Percentiles rank a stretch among this genome's conserved stretches.
phyloP scores from a whole-genome alignment of 2,888 invertebrate genomes.

The Portevinia maculata region DNA sequence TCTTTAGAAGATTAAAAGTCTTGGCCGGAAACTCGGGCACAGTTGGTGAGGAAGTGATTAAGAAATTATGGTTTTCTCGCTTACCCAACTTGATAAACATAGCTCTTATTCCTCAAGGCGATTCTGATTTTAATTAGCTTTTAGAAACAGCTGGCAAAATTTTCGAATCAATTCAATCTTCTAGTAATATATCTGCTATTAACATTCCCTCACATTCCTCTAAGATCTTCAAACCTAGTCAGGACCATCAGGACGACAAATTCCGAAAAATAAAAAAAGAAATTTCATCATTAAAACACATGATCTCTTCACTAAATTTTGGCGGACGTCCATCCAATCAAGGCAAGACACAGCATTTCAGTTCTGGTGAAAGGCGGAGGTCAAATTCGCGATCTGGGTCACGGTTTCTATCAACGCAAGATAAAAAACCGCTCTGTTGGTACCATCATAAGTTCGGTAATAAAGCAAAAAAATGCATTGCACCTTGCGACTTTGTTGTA shows the following conservation, averaged over 20 bases:
- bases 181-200: slow-evolving; percentile 1
- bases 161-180: not conserved
- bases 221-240: too few relatives aligned
- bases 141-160: not conserved
- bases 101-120: not conserved
- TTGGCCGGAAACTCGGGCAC: not conserved
- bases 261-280: too few relatives aligned
- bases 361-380: too few relatives aligned
- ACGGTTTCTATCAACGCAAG: not conserved
- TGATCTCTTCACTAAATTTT: too few relatives aligned
- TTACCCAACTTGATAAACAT: slow-evolving; percentile 17
- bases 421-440: not conserved
- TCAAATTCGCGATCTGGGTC: not conserved
- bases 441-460: not conserved
- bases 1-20: not conserved
- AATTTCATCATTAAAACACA: too few relatives aligned
- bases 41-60: slow-evolving; percentile 1
- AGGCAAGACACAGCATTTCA: too few relatives aligned
- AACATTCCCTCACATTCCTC: not conserved
- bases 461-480: not conserved
- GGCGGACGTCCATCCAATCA: too few relatives aligned
- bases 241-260: not conserved
- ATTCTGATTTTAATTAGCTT: not conserved
- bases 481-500: not conserved
- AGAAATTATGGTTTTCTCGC: not conserved